Conservation (phyloP, 2,797 vertebrate species). For the Catamblyrhynchus diadema region DNA sequence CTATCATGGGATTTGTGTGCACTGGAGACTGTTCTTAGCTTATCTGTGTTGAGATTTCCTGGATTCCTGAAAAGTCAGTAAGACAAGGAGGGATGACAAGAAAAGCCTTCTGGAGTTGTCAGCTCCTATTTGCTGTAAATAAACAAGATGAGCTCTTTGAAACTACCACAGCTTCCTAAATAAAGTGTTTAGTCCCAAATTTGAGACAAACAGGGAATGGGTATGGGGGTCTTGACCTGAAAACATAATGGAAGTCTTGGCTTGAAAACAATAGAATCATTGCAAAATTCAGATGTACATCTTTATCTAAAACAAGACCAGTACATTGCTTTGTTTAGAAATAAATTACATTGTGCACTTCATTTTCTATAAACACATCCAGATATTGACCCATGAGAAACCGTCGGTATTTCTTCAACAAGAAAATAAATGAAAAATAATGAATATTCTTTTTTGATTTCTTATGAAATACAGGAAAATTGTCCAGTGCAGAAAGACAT, state of each 20-base stretch:
- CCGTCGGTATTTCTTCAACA: not conserved
- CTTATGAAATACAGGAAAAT: not conserved
- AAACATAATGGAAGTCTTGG: not conserved
- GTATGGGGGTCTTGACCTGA: not conserved
- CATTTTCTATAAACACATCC: not conserved
- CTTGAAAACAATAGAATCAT: not conserved
- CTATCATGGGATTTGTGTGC: not conserved
- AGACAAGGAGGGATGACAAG: not conserved
- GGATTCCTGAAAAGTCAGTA: not conserved
- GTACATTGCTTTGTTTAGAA: not conserved
- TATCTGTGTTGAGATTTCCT: not conserved
- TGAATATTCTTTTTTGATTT: not conserved
- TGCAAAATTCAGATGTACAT: not conserved
- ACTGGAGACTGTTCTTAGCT: not conserved
- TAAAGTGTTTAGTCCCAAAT: not conserved
- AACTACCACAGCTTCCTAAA: not conserved
- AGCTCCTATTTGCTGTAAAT: not conserved
- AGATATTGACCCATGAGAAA: not conserved
- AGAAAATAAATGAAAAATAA: not conserved
- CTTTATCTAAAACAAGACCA: not conserved
- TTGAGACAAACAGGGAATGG: not conserved
- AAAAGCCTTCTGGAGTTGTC: not conserved
- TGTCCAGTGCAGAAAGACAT: not conserved
- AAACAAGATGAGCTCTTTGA: not conserved
- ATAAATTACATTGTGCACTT: not conserved